Evolutionary conservation across 2,797 vertebrate species (phyloP).

Genomic region (Acanthurus lineatus): DNA sequence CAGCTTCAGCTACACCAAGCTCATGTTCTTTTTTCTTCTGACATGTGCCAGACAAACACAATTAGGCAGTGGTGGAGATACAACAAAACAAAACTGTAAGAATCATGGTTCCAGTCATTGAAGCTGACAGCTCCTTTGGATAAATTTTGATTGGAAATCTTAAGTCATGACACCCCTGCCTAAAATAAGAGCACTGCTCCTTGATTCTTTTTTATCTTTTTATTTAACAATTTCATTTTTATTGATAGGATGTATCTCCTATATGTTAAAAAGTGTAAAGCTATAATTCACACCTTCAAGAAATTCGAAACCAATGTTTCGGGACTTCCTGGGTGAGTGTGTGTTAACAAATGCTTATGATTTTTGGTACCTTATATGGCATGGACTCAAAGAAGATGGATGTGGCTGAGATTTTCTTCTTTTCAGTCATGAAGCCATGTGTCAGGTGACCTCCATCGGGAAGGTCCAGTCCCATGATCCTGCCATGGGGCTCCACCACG

Average conservation of each 20-base stretch:
- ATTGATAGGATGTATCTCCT: not conserved
- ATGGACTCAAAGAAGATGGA: conserved; percentile 99
- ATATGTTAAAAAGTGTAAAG: not conserved
- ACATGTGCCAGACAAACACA: no score
- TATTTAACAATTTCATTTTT: not conserved
- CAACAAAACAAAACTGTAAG: no score
- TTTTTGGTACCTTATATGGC: conserved; percentile 94
- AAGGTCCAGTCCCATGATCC: conserved; percentile 98
- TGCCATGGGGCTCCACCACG: conserved; percentile 94
- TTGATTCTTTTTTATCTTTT: not conserved
- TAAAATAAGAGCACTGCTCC: not conserved
- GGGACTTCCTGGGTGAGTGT: not conserved
- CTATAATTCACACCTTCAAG: not conserved
- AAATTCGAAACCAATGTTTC: not conserved
- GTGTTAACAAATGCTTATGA: fast-evolving
- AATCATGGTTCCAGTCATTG: no score
- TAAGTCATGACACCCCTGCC: no score
- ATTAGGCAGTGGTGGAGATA: no score
- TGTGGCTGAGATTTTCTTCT: conserved; percentile 97
- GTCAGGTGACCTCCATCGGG: conserved; percentile 97
- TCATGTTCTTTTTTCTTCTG: no score
- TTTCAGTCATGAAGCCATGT: conserved; percentile 98
- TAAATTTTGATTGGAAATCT: no score
- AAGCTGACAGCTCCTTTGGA: no score
- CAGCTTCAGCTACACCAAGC: no score